Base-by-base conservation (phyloP, 2,888 invertebrate species). In the Spicauda simplicius region DNA sequence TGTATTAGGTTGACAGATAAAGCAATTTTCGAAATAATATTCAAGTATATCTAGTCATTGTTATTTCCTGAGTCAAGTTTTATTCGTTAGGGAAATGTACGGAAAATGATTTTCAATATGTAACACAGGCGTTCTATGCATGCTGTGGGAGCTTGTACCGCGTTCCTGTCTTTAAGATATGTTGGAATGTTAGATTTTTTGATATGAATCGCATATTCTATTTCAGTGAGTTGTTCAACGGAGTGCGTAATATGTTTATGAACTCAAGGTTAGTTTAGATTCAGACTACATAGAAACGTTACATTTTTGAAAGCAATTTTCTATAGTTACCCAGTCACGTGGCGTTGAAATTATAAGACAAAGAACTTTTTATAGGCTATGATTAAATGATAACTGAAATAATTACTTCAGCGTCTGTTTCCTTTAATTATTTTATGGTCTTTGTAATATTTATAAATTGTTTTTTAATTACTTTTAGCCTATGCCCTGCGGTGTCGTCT, bases 211-310 rank as follows among this genome's bases (percentile, higher is more conserved):
- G 41, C 64, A 41, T 37, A 57, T 41, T 64, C 65, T 65, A 65
- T 65, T 65, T 65, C 45, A 65, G 65, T 54, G 53, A 53, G 41
- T 54, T 65, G 16, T 45, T 65, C 53, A 65, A 53, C 58, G 58
- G 53, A 59, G 41, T 65, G 65, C 58, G 65, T 59, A 65, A 65
- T 59, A 45, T 65, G 58, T 65, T 65, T 65, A 59, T 58, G 65
- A 59, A 59, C 53, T 58, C 65, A 65, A 59, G 65, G 58, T 53
- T 58, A 64, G 58, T 58, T 64, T 64, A 45, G 41, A 53, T 64
- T 64, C 58, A 45, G 41, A 53, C 61, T 56, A 56, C 33, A 53
- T 53, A 18, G 25, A 16, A 64, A 37, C 33, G 64, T 5, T 57
- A 50, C 33, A 50, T 30, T 64, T 64, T 64, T 52, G n/a, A 16